These are phyloP conservation scores for Aphidoletes aphidimyza DNA, from an alignment of 2,888 invertebrate genomes.

Conservation along the genomic window DNA sequence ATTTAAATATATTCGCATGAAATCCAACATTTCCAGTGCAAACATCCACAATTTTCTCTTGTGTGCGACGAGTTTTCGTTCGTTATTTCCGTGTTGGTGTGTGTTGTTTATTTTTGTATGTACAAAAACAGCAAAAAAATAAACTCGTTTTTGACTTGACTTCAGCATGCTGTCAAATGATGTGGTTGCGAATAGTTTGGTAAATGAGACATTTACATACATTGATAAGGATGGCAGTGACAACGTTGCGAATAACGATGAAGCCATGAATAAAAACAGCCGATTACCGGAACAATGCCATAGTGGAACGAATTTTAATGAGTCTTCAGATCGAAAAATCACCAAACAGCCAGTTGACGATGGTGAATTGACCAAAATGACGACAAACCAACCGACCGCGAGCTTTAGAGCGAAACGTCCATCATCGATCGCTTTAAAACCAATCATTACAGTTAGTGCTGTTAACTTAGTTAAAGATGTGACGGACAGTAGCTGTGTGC, in stretches of 20 bases:
- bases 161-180: neutral
- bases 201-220: neutral
- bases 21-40: no score
- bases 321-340: neutral
- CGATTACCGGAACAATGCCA: neutral
- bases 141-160: no score
- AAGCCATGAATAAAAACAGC: neutral
- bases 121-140: no score
- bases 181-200: neutral
- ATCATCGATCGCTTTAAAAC: neutral
- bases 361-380: neutral
- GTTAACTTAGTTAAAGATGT: neutral
- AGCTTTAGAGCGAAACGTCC: neutral
- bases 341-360: neutral
- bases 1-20: no score
- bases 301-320: neutral
- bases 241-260: neutral
- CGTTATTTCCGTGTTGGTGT: no score
- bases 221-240: neutral
- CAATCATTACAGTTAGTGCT: neutral
- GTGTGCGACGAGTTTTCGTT: no score
- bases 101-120: no score
- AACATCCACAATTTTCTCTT: no score
- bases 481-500: constrained; percentile 4
- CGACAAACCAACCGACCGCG: neutral